Evolutionary conservation across 2,888 invertebrate species (phyloP).

Genomic region (Xestia sexstrigata): DNA sequence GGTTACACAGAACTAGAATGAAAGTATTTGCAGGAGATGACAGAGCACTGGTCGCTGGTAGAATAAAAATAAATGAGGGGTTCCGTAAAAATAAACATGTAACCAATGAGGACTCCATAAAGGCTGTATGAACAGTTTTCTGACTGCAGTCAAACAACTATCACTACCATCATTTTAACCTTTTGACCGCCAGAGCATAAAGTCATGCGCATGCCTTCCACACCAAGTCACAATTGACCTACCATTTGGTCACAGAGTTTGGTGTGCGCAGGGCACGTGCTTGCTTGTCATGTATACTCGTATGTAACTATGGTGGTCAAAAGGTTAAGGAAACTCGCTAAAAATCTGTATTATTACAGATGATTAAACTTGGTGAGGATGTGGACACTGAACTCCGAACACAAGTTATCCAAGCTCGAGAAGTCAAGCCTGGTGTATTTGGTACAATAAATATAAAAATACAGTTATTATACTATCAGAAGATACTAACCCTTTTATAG

Average conservation of each 20-base stretch:
- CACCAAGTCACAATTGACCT: too few relatives aligned
- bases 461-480: not conserved
- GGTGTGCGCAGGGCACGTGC: too few relatives aligned
- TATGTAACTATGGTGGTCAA: too few relatives aligned
- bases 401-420: constrained; percentile 93
- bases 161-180: too few relatives aligned
- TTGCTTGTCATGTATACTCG: too few relatives aligned
- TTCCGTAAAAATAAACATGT: constrained; percentile 93
- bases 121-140: constrained; percentile 89
- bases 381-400: constrained; percentile 93
- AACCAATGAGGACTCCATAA: constrained; percentile 90
- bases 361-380: constrained; percentile 92
- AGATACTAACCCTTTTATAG: not conserved
- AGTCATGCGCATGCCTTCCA: too few relatives aligned
- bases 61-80: constrained; percentile 94
- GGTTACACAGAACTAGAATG: constrained; percentile 93
- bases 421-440: constrained; percentile 92
- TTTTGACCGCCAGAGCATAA: too few relatives aligned
- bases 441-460: constrained; percentile 83
- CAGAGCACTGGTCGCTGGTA: constrained; percentile 91
- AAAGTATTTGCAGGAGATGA: constrained; percentile 93
- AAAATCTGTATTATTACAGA: constrained; percentile 82
- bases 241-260: too few relatives aligned
- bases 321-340: not conserved
- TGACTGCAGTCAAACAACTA: not conserved